Conservation (phyloP, 1,140 invertebrate genomes). For the Lepidostoma basale region DNA sequence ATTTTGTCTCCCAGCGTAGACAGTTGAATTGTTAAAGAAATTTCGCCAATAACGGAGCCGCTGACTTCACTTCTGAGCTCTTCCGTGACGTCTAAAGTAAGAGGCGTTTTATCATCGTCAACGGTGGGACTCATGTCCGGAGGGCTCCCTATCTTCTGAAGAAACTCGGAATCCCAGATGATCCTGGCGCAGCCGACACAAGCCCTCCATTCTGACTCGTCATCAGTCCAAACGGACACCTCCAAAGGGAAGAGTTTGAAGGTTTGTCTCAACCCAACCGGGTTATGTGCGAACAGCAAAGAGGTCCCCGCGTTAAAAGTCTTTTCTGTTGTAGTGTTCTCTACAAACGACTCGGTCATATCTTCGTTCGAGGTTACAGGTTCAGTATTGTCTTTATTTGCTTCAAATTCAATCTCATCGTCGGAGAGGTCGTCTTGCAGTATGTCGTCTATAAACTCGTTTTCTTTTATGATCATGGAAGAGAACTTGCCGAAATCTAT, state of each 20-base stretch:
- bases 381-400: neutral
- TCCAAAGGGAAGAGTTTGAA: conserved; percentile 18
- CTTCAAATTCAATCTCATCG: neutral
- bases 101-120: neutral
- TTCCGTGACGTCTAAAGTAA: neutral
- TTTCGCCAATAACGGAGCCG: conserved; percentile 9
- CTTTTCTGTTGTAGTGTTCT: conserved; percentile 10
- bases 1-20: conserved; percentile 14
- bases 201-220: conserved; percentile 5
- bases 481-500: conserved; percentile 28
- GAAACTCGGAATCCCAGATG: conserved; percentile 17
- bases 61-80: neutral
- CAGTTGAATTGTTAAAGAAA: neutral
- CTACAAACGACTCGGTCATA: neutral
- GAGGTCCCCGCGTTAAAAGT: conserved; percentile 23
- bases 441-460: conserved; percentile 17
- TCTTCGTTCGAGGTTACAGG: neutral
- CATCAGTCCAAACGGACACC: conserved; percentile 22
- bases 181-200: conserved; percentile 17
- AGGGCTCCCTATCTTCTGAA: neutral
- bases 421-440: neutral
- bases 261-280: conserved; percentile 9
- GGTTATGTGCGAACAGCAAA: conserved; percentile 15
- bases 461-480: conserved; percentile 4
- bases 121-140: neutral